phyloP scores from a whole-genome alignment of 2,888 invertebrate genomes.

The Temnothorax unifasciatus region DNA sequence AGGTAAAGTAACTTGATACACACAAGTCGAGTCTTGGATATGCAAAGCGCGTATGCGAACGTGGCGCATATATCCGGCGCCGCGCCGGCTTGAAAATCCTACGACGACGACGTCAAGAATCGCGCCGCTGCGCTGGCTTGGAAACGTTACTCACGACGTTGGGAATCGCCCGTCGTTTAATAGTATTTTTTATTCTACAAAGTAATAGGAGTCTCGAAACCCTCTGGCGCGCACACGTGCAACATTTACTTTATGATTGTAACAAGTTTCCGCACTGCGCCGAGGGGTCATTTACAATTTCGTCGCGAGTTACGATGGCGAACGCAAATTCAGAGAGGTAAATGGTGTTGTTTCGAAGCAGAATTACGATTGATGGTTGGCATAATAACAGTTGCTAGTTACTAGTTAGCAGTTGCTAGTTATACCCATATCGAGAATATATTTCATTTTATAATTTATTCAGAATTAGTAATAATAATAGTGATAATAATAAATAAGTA shows the following conservation, averaged over 20 bases:
- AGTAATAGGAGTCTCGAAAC: background rate
- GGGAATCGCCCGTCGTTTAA: background rate
- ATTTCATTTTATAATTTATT: background rate
- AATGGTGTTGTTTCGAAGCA: slow-evolving; percentile 1
- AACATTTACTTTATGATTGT: slow-evolving; percentile 38
- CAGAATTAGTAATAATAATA: background rate
- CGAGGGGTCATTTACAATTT: slow-evolving; percentile 3
- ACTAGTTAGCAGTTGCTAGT: background rate
- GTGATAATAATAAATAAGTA: background rate
- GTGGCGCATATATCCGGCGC: slow-evolving; percentile 59
- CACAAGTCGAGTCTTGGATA: slow-evolving; percentile 62
- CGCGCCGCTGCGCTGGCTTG: background rate
- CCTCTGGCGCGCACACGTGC: background rate
- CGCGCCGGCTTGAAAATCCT: slow-evolving; percentile 43
- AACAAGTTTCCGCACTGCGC: background rate
- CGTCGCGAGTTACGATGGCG: background rate
- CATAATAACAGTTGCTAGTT: background rate
- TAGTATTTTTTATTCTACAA: slow-evolving; percentile 34
- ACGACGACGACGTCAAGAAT: slow-evolving; percentile 39
- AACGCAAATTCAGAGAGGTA: slow-evolving; percentile 4
- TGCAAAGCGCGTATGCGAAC: slow-evolving; percentile 63
- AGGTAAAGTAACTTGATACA: slow-evolving; percentile 65
- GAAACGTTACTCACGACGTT: background rate
- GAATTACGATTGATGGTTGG: background rate
- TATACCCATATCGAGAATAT: background rate